These are phyloP conservation scores for Potamilus streckersoni DNA, from an alignment of 1,140 invertebrate genomes.

Conservation along the genomic window DNA sequence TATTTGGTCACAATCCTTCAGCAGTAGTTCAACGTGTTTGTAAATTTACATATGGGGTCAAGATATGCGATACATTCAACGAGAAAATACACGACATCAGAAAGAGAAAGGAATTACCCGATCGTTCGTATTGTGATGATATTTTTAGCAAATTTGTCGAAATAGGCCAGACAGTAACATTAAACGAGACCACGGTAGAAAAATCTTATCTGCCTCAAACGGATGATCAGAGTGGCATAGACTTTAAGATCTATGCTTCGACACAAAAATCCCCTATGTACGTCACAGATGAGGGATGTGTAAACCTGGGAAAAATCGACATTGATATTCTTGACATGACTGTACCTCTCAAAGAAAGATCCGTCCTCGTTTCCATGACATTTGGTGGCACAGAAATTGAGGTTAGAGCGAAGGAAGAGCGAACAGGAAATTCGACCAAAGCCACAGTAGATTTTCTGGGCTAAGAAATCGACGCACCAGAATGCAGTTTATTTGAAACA, in stretches of 20 bases:
- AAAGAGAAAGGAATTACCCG: constrained; percentile 9
- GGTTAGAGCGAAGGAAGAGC: constrained; percentile 16
- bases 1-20: constrained; percentile 30
- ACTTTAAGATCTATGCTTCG: constrained; percentile 15
- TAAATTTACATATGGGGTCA: constrained; percentile 21
- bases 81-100: background rate
- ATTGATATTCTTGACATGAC: constrained; percentile 1
- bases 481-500: too few relatives aligned
- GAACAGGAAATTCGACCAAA: constrained; percentile 9
- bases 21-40: constrained; percentile 12
- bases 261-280: constrained; percentile 7
- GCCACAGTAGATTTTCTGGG: constrained; percentile 12
- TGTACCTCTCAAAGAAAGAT: background rate
- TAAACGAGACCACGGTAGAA: background rate
- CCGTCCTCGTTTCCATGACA: constrained; percentile 13
- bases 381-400: constrained; percentile 17
- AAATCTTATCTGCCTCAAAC: constrained; percentile 2
- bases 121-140: constrained; percentile 6
- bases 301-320: constrained; percentile 4
- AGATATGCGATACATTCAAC: background rate
- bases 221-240: constrained; percentile 6
- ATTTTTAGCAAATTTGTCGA: constrained; percentile 10
- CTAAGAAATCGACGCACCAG: too few relatives aligned
- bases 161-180: constrained; percentile 11
- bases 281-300: background rate